Conservation (phyloP, 2,113 vertebrate species). For the Cephalopterus ornatus region DNA sequence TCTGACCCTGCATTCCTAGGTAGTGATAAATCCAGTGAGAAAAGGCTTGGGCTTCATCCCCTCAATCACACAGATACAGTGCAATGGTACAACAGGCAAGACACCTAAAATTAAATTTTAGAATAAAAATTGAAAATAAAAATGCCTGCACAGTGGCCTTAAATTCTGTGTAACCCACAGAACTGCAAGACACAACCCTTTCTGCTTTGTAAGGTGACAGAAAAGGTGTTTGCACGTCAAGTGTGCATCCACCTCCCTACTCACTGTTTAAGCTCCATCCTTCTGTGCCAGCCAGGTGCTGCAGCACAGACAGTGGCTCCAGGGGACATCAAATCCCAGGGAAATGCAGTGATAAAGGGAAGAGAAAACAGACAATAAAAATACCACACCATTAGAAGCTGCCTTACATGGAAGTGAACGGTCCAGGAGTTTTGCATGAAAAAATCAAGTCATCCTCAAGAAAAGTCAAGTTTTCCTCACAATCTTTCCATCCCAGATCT, state of each 20-base stretch:
- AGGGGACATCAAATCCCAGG: neutral
- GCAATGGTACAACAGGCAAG: neutral
- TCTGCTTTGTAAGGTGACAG: neutral
- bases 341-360: fast-evolving
- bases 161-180: neutral
- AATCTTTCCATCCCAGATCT: no score
- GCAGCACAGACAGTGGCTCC: fast-evolving
- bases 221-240: fast-evolving
- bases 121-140: neutral
- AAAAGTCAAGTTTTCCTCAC: neutral
- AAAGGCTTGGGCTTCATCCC: neutral
- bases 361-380: neutral
- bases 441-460: neutral
- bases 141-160: neutral
- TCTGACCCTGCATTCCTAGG: neutral
- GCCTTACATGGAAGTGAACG: fast-evolving
- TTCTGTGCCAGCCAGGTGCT: neutral
- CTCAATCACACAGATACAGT: no score
- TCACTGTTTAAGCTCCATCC: fast-evolving
- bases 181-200: neutral
- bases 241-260: neutral
- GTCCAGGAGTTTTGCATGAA: neutral
- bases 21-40: neutral
- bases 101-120: neutral
- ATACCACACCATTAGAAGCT: fast-evolving